Evolutionary conservation across 2,888 invertebrate genomes (phyloP), one percentile per base, ranked within the genome.

Genomic region (Gari tellinella): DNA sequence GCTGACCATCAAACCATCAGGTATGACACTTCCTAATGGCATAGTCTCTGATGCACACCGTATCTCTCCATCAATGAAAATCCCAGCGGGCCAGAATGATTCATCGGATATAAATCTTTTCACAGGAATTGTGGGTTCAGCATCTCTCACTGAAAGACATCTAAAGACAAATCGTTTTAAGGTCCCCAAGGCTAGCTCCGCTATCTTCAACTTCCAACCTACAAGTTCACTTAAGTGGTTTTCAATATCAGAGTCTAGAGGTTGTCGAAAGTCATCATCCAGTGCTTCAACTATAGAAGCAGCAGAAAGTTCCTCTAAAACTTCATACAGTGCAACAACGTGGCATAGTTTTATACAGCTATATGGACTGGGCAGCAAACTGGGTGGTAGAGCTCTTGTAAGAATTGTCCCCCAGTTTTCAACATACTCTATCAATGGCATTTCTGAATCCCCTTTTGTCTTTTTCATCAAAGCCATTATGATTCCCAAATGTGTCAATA

Each of bases 111-210:
- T 25, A 17, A 68, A 78, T 8, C 77, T 66, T 4, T 63, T n/a
- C 10, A 84, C 46, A 10, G 68, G 52, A 17, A 61, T 66, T 10
- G 61, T 49, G 8, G 56, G 5, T 23, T 63, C 60, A 4, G 70
- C 55, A 17, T 68, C 68, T 5, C 67, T 67, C 19, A 64, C 19
- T n/a, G 65, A 63, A 38, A 84, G 40, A 63, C 75, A 80, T 73
- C 83, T 58, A 45, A 79, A 72, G 15, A 75, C 52, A 61, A 84
- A 84, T 43, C 75, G 56, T 53, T 80, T 77, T n/a, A 77, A 37
- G 10, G 78, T 66, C 21, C 61, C 58, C 12, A 58, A 25, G 1
- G 81, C 43, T 15, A 49, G 51, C 40, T 70, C 79, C n/a, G 74
- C 46, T 37, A 63, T 37, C 48, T 26, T 21, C n/a, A 48, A 40